phyloP scores from a whole-genome alignment of 1,140 invertebrate species.

The Euglossa dilemma region DNA sequence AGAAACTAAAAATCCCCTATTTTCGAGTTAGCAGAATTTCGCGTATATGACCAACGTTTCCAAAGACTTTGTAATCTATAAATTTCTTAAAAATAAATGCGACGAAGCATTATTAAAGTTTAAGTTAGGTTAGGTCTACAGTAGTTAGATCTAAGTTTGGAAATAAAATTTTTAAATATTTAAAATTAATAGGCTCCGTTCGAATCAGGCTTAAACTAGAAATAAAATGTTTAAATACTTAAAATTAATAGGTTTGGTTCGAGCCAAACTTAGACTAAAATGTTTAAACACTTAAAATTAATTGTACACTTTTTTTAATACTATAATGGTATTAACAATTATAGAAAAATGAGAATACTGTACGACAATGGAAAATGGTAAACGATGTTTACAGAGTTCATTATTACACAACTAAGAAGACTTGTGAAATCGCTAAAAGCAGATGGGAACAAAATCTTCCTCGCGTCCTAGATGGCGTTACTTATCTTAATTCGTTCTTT shows the following conservation, averaged over 20 bases:
- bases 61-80: background rate
- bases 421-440: slow-evolving; percentile 69
- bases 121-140: background rate
- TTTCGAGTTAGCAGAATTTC: background rate
- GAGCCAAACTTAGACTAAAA: no score
- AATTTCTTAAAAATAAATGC: background rate
- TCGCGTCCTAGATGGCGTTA: slow-evolving; percentile 71
- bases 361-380: slow-evolving; percentile 71
- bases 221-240: no score
- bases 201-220: no score
- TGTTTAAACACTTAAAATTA: no score
- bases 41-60: no score
- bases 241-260: no score
- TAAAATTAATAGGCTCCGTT: no score
- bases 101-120: no score
- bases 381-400: slow-evolving; percentile 62
- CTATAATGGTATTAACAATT: no score
- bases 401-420: slow-evolving; percentile 5
- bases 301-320: no score
- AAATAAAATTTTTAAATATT: no score
- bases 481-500: slow-evolving; percentile 76
- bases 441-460: slow-evolving; percentile 76
- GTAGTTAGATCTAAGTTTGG: no score
- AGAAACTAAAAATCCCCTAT: slow-evolving; percentile 14
- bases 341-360: slow-evolving; percentile 50